Percentiles rank a stretch among this genome's conserved stretches.
phyloP scores from a whole-genome alignment of 2,797 vertebrate species.

The Mus spretus region DNA sequence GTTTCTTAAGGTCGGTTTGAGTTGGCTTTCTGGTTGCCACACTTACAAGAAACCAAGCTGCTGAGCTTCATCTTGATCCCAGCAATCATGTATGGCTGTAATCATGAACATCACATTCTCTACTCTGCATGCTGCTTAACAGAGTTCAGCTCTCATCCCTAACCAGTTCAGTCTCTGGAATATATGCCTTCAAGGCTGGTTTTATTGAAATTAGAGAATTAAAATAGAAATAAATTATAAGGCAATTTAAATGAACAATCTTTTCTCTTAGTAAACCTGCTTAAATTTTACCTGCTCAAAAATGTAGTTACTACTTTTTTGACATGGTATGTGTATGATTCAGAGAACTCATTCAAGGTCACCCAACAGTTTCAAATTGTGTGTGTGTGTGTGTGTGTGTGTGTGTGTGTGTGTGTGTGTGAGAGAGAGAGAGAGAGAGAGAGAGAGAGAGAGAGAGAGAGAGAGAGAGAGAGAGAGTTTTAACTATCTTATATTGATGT shows the following conservation, averaged over 20 bases:
- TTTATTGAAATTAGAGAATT: slow-evolving; percentile 53
- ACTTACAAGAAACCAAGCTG: background rate
- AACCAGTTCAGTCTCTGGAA: background rate
- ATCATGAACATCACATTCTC: background rate
- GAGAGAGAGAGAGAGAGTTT: background rate
- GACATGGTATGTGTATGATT: background rate
- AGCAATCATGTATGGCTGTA: background rate
- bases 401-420: too few relatives aligned
- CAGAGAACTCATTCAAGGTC: background rate
- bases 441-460: background rate
- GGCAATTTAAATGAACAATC: slow-evolving; percentile 35
- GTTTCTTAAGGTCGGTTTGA: background rate
- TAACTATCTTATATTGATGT: background rate
- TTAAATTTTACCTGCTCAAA: slow-evolving; percentile 23
- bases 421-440: too few relatives aligned
- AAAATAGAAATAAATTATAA: slow-evolving; percentile 42
- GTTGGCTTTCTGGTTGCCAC: slow-evolving; percentile 28
- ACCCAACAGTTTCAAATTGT: background rate
- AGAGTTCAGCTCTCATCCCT: background rate
- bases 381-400: background rate
- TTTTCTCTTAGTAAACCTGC: slow-evolving; percentile 27
- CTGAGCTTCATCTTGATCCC: background rate
- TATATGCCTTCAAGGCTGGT: background rate
- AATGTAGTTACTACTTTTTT: background rate
- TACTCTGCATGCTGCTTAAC: background rate